phyloP scores from a whole-genome alignment of 2,797 vertebrate species.

The Limosa lapponica region DNA sequence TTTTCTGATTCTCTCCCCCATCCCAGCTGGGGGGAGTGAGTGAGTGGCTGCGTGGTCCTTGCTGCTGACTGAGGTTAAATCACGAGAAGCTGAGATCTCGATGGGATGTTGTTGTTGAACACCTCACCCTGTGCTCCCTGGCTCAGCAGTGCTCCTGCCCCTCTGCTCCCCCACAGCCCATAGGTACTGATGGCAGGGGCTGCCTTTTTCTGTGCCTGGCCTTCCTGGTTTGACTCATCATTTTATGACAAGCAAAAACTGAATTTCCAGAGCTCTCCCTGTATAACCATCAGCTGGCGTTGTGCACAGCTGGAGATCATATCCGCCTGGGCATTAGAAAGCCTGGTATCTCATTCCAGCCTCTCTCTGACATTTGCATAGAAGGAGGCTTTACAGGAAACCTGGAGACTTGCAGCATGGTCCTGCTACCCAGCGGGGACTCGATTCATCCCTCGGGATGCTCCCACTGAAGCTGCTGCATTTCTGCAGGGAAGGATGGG shows the following conservation, averaged over 20 bases:
- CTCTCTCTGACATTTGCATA: background rate
- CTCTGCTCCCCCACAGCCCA: background rate
- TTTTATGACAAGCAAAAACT: background rate
- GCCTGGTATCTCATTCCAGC: background rate
- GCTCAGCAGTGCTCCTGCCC: background rate
- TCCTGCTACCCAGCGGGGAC: rapidly evolving
- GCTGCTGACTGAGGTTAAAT: background rate
- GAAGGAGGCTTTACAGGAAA: background rate
- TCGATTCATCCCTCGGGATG: background rate
- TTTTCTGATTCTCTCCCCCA: background rate
- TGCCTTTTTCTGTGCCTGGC: background rate
- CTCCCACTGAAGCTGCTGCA: background rate
- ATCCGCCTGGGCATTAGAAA: background rate
- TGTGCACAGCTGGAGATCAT: background rate
- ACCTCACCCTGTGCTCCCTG: background rate
- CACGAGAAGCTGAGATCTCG: background rate
- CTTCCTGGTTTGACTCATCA: background rate
- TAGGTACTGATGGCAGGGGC: rapidly evolving
- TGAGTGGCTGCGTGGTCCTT: background rate
- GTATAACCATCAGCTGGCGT: background rate
- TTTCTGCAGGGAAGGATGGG: background rate
- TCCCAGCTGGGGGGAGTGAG: background rate
- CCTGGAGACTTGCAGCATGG: rapidly evolving
- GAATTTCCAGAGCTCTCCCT: background rate
- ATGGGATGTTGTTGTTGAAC: background rate